These are phyloP conservation scores for Perodicticus potto DNA, from an alignment of 2,797 vertebrate genomes.

Conservation along the genomic window DNA sequence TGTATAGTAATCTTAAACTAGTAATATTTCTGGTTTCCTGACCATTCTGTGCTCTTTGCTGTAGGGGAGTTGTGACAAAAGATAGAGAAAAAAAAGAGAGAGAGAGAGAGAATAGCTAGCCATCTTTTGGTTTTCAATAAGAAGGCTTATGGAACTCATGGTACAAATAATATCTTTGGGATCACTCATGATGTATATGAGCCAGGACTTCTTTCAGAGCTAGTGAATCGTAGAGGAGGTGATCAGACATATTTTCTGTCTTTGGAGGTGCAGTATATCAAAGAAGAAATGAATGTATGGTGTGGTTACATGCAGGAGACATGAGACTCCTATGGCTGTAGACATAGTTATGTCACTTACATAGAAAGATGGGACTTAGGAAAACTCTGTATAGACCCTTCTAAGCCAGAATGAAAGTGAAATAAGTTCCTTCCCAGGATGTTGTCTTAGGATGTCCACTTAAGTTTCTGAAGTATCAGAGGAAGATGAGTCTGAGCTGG, in stretches of 20 bases:
- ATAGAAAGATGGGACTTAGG: not conserved
- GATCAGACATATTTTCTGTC: not conserved
- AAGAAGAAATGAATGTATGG: not conserved
- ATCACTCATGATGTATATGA: not conserved
- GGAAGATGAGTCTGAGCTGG: not conserved
- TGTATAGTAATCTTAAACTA: not conserved
- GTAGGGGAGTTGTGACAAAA: not conserved
- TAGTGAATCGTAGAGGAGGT: not conserved
- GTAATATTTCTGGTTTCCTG: not conserved
- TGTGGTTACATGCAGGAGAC: not conserved
- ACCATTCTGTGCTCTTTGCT: not conserved
- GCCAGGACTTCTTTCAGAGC: not conserved
- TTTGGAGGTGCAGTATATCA: not conserved
- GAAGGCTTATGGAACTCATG: not conserved
- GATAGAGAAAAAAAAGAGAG: not conserved
- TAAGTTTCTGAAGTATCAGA: not conserved
- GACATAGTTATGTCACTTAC: too few relatives aligned
- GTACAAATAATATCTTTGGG: not conserved
- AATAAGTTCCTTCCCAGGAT: not conserved
- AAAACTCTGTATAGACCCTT: not conserved
- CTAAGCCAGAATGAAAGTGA: not conserved
- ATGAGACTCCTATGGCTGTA: not conserved
- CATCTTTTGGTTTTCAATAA: not conserved
- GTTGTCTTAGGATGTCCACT: not conserved
- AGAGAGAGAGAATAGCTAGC: not conserved